These are phyloP conservation scores for Brotula barbata DNA, from an alignment of 2,797 vertebrate genomes.

Conservation along the genomic window DNA sequence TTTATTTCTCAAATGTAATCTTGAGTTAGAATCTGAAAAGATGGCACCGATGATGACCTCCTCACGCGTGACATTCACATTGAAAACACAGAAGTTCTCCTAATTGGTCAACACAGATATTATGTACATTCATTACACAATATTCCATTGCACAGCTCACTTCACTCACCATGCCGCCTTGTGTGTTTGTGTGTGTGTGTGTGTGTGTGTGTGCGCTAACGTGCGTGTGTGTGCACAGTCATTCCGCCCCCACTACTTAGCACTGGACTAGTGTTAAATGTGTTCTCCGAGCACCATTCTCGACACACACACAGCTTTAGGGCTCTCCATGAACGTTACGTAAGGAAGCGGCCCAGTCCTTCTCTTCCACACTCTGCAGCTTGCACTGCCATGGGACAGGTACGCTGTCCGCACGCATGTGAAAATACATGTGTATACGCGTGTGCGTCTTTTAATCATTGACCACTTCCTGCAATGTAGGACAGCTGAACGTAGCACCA, in stretches of 20 bases:
- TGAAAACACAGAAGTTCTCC: conserved; percentile 2
- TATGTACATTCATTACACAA: conserved; percentile 51
- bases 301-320: conserved; percentile 57
- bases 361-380: conserved; percentile 41
- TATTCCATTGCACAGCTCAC: conserved; percentile 44
- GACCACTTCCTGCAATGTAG: conserved; percentile 31
- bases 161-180: conserved; percentile 47
- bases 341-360: conserved; percentile 59
- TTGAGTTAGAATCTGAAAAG: too few species aligned
- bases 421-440: not conserved
- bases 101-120: conserved; percentile 29
- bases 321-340: conserved; percentile 67
- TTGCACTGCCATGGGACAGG: conserved; percentile 70
- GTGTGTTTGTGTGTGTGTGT: conserved; percentile 31
- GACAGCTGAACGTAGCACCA: conserved; percentile 9
- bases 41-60: too few species aligned
- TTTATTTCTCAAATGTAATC: too few species aligned
- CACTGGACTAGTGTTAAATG: conserved; percentile 52
- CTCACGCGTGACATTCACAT: not conserved
- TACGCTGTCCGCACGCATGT: conserved; percentile 35
- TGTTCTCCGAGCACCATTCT: conserved; percentile 54
- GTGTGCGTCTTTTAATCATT: conserved; percentile 32
- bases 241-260: conserved; percentile 69
- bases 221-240: conserved; percentile 32
- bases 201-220: conserved; percentile 30